Base-by-base conservation (phyloP, 2,888 invertebrate genomes). In the Cylindroiulus punctatus region DNA sequence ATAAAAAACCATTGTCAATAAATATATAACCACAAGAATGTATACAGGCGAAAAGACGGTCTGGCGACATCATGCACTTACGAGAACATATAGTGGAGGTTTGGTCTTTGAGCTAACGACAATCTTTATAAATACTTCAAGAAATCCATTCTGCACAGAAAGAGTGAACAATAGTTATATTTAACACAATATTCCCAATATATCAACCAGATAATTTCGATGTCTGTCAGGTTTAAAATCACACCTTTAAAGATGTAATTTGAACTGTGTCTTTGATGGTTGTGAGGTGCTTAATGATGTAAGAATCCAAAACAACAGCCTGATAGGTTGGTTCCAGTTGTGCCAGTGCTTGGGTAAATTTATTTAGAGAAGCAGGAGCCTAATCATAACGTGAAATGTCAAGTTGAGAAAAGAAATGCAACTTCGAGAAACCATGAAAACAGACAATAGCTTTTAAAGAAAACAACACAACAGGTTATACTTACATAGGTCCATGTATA, bases 71-170 rank as follows among this genome's bases (percentile, higher is more conserved):
- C 44, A 2, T 84, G 57, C 14, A 84, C 82, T 83, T 87, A 87
- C 87, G 84, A 87, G 76, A 84, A 94, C 92, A 89, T 94, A 93
- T 10, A 93, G 91, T 88, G 94, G 93, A 0, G 96, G 96, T 86
- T 95, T 94, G 22, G 92, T 92, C 91, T 96, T 97, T 81, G 95
- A 94, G 88, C 94, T 95, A 88, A 97, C 93, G 86, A 95, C 93
- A 88, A 94, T 94, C 91, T 96, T 96, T 52, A 94, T 94, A 89
- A 96, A 95, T 87, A 93, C 81, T 19, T 89, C 89, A 10, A 88
- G 84, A n/a, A 89, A 92, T 88, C 95, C 95, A 85, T 95, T 90
- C 88, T 88, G 19, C 87, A 86, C 42, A 88, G 83, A 22, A 87
- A 36, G 3, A 26, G 26, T 14, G 26, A 42, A 52, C 26, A n/a